Conservation (phyloP, 2,113 vertebrate genomes). For the Myotis davidii region DNA sequence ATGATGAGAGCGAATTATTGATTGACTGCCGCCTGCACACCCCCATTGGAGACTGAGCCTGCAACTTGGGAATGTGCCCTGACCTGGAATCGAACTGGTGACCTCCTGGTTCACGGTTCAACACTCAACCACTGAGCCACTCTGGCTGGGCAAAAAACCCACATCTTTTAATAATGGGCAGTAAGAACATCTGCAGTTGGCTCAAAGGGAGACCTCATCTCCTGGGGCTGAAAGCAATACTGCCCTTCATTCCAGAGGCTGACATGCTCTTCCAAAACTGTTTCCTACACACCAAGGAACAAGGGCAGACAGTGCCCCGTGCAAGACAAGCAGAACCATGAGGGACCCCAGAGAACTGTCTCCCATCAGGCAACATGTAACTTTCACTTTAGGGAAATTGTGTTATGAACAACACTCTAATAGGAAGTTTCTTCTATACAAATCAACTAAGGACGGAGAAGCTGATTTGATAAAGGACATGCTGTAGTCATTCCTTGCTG, state of each 20-base stretch:
- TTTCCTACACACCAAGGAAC: neutral
- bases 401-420: neutral
- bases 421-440: neutral
- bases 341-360: neutral
- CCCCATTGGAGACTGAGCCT: too few species aligned
- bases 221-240: neutral
- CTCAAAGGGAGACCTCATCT: neutral
- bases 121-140: too few species aligned
- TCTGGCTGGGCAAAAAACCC: neutral
- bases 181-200: neutral
- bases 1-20: too few species aligned
- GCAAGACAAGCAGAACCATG: neutral
- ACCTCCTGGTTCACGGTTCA: too few species aligned
- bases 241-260: neutral
- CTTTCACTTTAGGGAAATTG: neutral
- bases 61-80: too few species aligned
- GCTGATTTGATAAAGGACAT: neutral
- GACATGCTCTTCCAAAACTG: neutral
- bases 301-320: too few species aligned
- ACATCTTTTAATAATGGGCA: neutral
- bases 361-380: neutral
- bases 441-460: neutral
- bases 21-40: too few species aligned
- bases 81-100: too few species aligned
- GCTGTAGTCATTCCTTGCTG: neutral